Conservation (phyloP, 1,140 invertebrate species). For the Octopus bimaculoides region DNA sequence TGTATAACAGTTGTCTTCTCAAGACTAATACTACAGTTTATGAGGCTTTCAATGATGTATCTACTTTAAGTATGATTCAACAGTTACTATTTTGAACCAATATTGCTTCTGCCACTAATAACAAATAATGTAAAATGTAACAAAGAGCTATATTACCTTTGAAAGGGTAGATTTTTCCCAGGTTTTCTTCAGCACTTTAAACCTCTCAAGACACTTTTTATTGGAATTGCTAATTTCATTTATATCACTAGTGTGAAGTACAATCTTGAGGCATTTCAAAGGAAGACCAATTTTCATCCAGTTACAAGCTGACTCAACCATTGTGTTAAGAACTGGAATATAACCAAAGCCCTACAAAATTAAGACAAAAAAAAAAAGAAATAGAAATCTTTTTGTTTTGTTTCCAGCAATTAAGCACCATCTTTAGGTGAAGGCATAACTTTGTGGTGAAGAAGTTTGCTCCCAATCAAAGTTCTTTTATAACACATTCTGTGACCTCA, state of each 20-base stretch:
- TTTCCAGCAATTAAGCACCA: background rate
- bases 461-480: no score
- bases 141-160: no score
- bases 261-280: conserved; percentile 45
- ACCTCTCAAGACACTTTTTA: conserved; percentile 21
- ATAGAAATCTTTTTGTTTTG: background rate
- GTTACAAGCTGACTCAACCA: conserved; percentile 42
- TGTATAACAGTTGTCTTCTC: no score
- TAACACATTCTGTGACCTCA: no score
- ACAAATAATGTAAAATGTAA: no score
- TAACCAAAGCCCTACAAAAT: conserved; percentile 30
- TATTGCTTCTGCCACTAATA: no score
- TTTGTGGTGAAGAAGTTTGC: no score
- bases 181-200: conserved; percentile 31
- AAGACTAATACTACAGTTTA: no score
- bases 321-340: conserved; percentile 30
- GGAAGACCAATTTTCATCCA: conserved; percentile 52
- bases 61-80: no score
- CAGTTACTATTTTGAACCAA: no score
- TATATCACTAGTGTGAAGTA: conserved; percentile 33
- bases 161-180: background rate
- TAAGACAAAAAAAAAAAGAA: conserved; percentile 11
- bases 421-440: no score
- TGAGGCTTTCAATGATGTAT: no score
- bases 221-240: conserved; percentile 11